These are phyloP conservation scores for Prosopocoilus inquinatus DNA, from an alignment of 2,888 invertebrate genomes.

Conservation along the genomic window DNA sequence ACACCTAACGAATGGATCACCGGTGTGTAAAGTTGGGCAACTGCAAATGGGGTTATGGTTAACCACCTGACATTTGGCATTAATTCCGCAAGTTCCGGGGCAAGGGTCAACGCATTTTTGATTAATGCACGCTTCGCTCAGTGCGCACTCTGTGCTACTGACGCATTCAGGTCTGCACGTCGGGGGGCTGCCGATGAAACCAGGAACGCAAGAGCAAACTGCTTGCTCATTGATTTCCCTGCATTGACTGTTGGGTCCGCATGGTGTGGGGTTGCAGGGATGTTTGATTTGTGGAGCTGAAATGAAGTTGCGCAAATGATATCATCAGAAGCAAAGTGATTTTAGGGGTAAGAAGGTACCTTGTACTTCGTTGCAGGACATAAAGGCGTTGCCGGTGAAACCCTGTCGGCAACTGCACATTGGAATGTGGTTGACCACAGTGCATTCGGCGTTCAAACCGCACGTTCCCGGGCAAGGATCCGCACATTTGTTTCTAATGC, in stretches of 20 bases:
- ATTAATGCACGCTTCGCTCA: conserved; percentile 66
- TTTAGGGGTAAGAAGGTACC: neutral
- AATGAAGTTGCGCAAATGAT: conserved; percentile 2
- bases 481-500: conserved; percentile 75
- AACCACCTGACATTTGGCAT: conserved; percentile 68
- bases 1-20: conserved; percentile 66
- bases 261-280: conserved; percentile 65
- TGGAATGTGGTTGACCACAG: conserved; percentile 73
- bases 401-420: conserved; percentile 58
- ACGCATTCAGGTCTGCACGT: conserved; percentile 70
- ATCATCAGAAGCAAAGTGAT: neutral
- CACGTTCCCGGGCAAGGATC: conserved; percentile 84
- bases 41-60: conserved; percentile 73
- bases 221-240: conserved; percentile 63
- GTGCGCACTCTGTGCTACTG: conserved; percentile 66
- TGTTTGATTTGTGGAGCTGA: conserved; percentile 38
- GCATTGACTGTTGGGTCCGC: conserved; percentile 65
- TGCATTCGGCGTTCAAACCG: conserved; percentile 73
- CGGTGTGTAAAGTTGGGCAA: conserved; percentile 60
- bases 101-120: conserved; percentile 70
- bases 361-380: conserved; percentile 52
- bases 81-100: conserved; percentile 66
- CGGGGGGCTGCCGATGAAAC: conserved; percentile 64
- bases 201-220: conserved; percentile 66
- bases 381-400: conserved; percentile 70